phyloP scores from a whole-genome alignment of 2,113 vertebrate species.

The Alligator mississippiensis region DNA sequence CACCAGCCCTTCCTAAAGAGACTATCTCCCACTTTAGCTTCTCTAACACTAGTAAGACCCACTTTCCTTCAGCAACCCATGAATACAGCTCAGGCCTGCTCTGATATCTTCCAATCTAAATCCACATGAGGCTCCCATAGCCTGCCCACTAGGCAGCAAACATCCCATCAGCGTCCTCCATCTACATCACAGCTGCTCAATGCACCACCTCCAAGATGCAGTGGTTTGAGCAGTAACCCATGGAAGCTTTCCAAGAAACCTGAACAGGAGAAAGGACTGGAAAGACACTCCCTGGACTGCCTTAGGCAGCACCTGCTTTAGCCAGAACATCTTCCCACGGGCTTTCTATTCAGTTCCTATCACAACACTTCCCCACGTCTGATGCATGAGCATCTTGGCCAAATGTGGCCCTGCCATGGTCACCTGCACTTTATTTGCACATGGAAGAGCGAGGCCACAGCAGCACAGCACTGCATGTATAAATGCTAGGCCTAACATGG shows the following conservation, averaged over 20 bases:
- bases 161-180: background rate
- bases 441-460: background rate
- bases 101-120: background rate
- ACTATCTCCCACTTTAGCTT: rapidly evolving
- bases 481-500: background rate
- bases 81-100: background rate
- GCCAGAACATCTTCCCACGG: background rate
- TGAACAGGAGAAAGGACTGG: rapidly evolving
- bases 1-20: background rate
- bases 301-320: background rate
- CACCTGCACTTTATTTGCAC: background rate
- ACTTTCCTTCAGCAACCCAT: background rate
- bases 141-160: background rate
- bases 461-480: rapidly evolving
- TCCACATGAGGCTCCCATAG: background rate
- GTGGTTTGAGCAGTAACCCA: rapidly evolving
- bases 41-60: background rate
- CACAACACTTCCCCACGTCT: background rate
- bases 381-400: background rate
- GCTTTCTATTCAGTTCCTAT: background rate
- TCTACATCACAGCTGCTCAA: background rate
- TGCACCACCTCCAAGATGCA: background rate
- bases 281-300: background rate
- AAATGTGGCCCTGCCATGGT: background rate
- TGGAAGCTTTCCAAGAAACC: rapidly evolving